These are phyloP conservation scores for Chrysaora quinquecirrha DNA, from an alignment of 30 jellyfish, hydroid and myxozoan genomes.

Conservation along the genomic window DNA sequence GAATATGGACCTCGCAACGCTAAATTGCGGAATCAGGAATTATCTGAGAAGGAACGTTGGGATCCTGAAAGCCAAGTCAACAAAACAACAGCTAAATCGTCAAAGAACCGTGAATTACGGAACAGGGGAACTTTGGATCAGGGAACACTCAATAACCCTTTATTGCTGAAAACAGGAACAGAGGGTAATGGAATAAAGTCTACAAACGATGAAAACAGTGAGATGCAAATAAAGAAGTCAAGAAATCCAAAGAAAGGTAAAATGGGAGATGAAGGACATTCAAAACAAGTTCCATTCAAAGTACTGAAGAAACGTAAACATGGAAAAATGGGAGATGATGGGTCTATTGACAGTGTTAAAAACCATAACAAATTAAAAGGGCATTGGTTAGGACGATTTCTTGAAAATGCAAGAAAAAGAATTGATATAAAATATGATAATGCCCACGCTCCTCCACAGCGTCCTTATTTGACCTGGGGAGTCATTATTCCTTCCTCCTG, in stretches of 20 bases:
- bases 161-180: too few species aligned
- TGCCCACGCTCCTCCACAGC: too few species aligned
- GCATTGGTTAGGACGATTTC: background rate
- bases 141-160: too few species aligned
- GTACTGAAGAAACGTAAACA: conserved; percentile 12
- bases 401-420: conserved; percentile 39
- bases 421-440: background rate
- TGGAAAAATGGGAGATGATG: conserved; percentile 65
- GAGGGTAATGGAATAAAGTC: background rate
- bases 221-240: background rate
- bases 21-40: too few species aligned
- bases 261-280: background rate
- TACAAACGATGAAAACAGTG: background rate
- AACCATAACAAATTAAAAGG: background rate
- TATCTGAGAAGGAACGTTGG: too few species aligned
- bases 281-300: background rate
- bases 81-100: too few species aligned
- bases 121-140: too few species aligned
- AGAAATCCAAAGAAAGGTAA: background rate
- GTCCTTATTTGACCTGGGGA: too few species aligned
- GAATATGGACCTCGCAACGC: too few species aligned
- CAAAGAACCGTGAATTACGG: too few species aligned
- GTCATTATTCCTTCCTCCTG: too few species aligned
- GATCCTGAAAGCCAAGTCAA: too few species aligned
- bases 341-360: conserved; percentile 4